Evolutionary conservation across 2,888 invertebrate genomes (phyloP), one percentile per base, ranked within the genome.

Genomic region (Venustoraphidia nigricollis): DNA sequence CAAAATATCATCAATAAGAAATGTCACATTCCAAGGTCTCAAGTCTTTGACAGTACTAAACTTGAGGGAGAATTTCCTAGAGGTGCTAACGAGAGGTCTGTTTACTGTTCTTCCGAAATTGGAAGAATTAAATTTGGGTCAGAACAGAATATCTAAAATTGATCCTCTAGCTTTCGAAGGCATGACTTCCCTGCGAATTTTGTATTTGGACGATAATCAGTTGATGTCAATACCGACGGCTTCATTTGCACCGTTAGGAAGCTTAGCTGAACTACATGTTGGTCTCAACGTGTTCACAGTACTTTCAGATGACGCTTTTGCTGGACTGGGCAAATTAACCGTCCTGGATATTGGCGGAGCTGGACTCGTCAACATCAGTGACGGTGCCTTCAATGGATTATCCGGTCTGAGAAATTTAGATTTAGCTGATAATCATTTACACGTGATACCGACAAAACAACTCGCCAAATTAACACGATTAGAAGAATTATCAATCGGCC

Each of bases 151-250:
- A 61, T 81, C 83, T 13, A 77, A 77, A 58, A 82, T 91, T 42
- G 87, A 89, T 58, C 75, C 81, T 0, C 74, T 74, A 53, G 85
- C 89, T 3, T 85, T 91, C 57, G 77, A 81, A 46, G 87, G 85
- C 2, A 65, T 91, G 46, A 70, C 75, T 5, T 80, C 83, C n/a
- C 69, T 91, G 49, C 73, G 87, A 52, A 82, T 89, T 14, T 68
- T 91, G 10, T 87, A 86, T 63, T 69, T 91, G 53, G 89, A 91
- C 60, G 89, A 90, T 62, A 91, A 91, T 63, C 82, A 84, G 51
- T 64, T 91, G 52, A 83, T 77, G 55, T 72, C 77, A 2, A 81
- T 91, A 46, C 90, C 90, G 13, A 83, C 85, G 2, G 66, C 76
- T 13, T 78, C 84, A 1, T 80, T 89, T 58, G 73, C 79, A 27